These are phyloP conservation scores for Palythoa heliodiscus DNA, from an alignment of 92 coral and sea anemone genomes.

Conservation along the genomic window DNA sequence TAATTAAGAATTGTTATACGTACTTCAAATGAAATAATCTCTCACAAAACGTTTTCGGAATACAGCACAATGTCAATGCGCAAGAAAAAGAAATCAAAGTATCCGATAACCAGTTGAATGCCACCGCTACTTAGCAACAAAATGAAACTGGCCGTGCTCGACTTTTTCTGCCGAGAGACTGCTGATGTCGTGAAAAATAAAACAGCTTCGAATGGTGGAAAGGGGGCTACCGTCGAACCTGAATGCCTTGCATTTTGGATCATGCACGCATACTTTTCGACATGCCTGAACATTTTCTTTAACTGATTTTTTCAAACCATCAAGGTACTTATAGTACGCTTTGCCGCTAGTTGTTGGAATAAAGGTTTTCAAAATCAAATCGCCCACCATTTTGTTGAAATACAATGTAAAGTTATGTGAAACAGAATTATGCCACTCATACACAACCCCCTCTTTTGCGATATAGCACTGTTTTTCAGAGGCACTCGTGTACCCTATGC, in stretches of 20 bases:
- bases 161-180: too few species aligned
- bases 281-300: not conserved
- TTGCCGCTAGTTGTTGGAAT: not conserved
- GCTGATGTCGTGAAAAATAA: not conserved
- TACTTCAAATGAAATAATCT: too few species aligned
- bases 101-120: too few species aligned
- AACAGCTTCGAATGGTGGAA: too few species aligned
- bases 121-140: too few species aligned
- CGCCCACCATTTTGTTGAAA: not conserved
- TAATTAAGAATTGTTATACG: too few species aligned
- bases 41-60: too few species aligned
- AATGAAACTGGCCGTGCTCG: too few species aligned
- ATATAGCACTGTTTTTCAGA: not conserved
- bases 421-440: not conserved
- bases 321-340: not conserved
- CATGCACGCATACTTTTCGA: not conserved
- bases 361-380: not conserved
- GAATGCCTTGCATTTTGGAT: constrained; percentile 1
- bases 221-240: too few species aligned
- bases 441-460: not conserved
- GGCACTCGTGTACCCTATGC: not conserved
- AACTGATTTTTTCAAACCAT: too few species aligned
- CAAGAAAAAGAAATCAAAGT: too few species aligned
- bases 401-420: not conserved
- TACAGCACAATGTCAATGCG: too few species aligned